phyloP scores from a whole-genome alignment of 2,797 vertebrate species.

The Meriones psammophilus region DNA sequence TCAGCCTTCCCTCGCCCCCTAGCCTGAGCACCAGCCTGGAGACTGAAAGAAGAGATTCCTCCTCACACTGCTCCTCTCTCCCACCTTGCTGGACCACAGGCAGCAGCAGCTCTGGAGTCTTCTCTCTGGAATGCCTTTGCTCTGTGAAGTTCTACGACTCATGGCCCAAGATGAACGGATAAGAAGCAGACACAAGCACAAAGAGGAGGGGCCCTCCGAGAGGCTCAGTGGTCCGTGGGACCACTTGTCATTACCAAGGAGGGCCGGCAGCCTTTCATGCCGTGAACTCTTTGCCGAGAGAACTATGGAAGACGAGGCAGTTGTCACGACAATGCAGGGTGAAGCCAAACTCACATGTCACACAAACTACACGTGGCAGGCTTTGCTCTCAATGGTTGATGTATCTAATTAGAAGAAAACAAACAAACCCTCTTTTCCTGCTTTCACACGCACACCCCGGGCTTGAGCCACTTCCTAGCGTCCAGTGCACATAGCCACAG shows the following conservation, averaged over 20 bases:
- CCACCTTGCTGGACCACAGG: not conserved
- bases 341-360: not conserved
- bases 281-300: not conserved
- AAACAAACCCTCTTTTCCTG: not conserved
- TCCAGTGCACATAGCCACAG: constrained; percentile 79
- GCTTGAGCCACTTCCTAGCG: constrained; percentile 68
- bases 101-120: not conserved
- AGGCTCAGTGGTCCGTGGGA: not conserved
- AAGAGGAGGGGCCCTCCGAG: accelerated
- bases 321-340: not conserved
- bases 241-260: not conserved
- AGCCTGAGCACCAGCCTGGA: not conserved
- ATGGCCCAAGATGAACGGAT: not conserved
- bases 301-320: not conserved
- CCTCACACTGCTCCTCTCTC: not conserved
- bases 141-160: not conserved
- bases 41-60: not conserved
- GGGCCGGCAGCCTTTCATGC: not conserved
- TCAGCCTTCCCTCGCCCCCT: not conserved
- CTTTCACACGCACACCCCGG: constrained; percentile 62
- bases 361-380: not conserved
- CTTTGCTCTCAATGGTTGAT: not conserved
- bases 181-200: not conserved
- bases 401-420: constrained; percentile 47
- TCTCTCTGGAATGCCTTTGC: not conserved